A percentile compares a stretch with the other conserved stretches of the same genome.
Conservation (phyloP, 2,113 vertebrate species). For the Peromyscus leucopus region DNA sequence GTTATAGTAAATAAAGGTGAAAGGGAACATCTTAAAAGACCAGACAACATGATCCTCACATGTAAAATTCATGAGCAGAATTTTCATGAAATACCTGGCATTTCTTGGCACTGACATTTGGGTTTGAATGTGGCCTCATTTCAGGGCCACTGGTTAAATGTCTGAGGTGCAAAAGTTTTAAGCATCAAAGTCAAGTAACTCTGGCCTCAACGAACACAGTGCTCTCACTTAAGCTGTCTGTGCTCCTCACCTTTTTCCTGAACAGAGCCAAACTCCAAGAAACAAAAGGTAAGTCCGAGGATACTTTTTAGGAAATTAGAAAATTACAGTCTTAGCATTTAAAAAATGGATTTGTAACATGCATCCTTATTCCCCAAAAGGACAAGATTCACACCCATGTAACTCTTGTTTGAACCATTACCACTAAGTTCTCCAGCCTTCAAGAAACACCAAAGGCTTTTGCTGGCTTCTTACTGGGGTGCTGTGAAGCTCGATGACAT, state of each 20-base stretch:
- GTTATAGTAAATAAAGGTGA: slow-evolving; percentile 32
- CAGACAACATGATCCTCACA: neutral
- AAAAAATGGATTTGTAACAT: neutral
- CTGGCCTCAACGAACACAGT: neutral
- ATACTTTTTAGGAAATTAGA: slow-evolving; percentile 9
- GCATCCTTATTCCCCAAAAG: neutral
- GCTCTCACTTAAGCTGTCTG: neutral
- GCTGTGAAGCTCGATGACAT: neutral
- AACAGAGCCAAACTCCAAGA: neutral
- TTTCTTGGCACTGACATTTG: slow-evolving; percentile 60
- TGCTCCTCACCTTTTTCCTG: neutral
- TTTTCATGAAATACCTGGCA: slow-evolving; percentile 50
- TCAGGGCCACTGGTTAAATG: slow-evolving; percentile 52
- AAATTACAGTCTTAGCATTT: slow-evolving; percentile 34
- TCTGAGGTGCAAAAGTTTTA: slow-evolving; percentile 14
- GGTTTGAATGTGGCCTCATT: slow-evolving; percentile 13
- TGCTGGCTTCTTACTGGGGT: neutral
- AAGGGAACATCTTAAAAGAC: slow-evolving; percentile 37
- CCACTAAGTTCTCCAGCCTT: neutral
- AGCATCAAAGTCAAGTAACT: slow-evolving; percentile 23
- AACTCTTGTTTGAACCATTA: neutral
- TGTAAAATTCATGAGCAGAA: slow-evolving; percentile 66
- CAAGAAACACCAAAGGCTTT: neutral
- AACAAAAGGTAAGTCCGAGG: neutral
- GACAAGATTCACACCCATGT: neutral